Base-by-base conservation (phyloP, 2,888 invertebrate genomes). In the Smittia aterrima region DNA sequence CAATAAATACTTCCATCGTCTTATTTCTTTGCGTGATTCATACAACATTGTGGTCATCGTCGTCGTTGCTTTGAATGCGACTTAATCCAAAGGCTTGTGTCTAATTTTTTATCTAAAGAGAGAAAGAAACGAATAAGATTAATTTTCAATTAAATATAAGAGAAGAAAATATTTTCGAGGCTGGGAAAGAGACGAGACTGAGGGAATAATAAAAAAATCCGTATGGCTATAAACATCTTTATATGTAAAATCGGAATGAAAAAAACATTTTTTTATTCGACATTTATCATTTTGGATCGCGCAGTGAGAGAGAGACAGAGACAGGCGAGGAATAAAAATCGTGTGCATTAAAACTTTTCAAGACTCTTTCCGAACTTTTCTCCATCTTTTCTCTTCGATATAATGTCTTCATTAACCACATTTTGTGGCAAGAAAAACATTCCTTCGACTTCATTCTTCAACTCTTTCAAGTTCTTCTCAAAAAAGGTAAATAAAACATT, bases 321-420 rank as follows among this genome's bases (percentile, higher is more conserved):
- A 71, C 54, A 54, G 27, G 27, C 25, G 20, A 58, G 58, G 54
- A 54, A 71, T 54, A 71, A 27, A 71, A 54, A 71, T 71, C 27
- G 18, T 47, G 27, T 71, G 25, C 70, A 71, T 68, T 47, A 47
- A 47, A 47, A 47, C 13, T 47, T n/a, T 47, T 47, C 13, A 47
- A 47, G 7, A 11, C 13, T 47, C 13, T 47, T 47, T 47, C 16
- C 47, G 4, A 7, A n/a, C 13, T 47, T 47, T 13, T 47, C 16
- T 47, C 16, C 47, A 47, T 47, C 16, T 47, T 13, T 47, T 47
- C 47, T 47, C 47, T 47, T n/a, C 47, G 4, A 3, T 47, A 27
- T 71, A 40, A 71, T 71, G 70, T 71, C 70, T 71, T 71, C 70
- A 71, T 71, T 71, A 71, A 71, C 68, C 70, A 71, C 53, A 71